Evolutionary conservation across 1,140 invertebrate genomes (phyloP).

Genomic region (Drosophila mayri): DNA sequence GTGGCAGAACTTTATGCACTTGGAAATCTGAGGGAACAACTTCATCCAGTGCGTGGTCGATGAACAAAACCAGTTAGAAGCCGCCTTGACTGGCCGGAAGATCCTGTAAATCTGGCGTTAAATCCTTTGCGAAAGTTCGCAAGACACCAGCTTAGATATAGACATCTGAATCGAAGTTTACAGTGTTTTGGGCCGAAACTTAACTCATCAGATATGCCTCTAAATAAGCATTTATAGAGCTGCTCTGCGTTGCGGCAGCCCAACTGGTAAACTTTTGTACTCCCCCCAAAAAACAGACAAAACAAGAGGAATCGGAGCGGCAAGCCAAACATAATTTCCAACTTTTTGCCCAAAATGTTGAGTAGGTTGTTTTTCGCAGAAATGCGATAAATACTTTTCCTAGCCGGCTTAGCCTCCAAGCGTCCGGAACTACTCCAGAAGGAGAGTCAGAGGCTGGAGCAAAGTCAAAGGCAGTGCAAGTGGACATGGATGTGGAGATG

Average conservation of each 20-base stretch:
- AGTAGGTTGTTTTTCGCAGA: constrained; percentile 82
- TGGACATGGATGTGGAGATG: background rate
- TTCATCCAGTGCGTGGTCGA: constrained; percentile 12
- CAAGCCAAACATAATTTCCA: constrained; percentile 78
- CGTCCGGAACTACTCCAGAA: constrained; percentile 41
- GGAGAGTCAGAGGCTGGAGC: background rate
- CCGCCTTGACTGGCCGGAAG: background rate
- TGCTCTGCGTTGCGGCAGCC: constrained; percentile 63
- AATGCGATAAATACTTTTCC: constrained; percentile 77
- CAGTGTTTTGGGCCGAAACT: constrained; percentile 44
- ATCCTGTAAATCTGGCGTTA: constrained; percentile 50
- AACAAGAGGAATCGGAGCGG: constrained; percentile 51
- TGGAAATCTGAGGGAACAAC: constrained; percentile 3
- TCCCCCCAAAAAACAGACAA: constrained; percentile 21
- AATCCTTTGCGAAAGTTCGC: constrained; percentile 46
- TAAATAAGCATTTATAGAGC: constrained; percentile 82
- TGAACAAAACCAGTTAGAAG: constrained; percentile 17
- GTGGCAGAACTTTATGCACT: constrained; percentile 8
- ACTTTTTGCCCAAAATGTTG: constrained; percentile 75
- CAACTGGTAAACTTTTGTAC: constrained; percentile 55
- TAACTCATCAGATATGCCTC: constrained; percentile 79
- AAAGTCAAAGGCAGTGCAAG: background rate
- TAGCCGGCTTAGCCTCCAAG: constrained; percentile 27
- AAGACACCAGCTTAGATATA: constrained; percentile 38
- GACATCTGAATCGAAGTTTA: constrained; percentile 61